A percentile compares a stretch with the other conserved stretches of the same genome.
Evolutionary conservation across 2,888 invertebrate species (phyloP).

Genomic region (Epsilonema sp.): DNA sequence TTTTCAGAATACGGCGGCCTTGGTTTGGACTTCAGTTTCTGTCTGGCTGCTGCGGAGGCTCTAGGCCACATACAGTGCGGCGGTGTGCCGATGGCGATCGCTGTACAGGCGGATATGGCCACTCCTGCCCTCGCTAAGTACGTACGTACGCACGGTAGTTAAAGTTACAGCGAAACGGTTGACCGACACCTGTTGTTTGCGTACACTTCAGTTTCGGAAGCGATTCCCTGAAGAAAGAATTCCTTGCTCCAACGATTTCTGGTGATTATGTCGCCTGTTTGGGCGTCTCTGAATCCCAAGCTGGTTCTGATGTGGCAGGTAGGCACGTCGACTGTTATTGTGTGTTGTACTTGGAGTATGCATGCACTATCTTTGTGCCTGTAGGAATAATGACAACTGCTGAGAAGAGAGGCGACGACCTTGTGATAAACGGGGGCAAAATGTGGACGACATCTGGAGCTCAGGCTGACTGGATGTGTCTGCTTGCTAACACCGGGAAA

Average conservation of each 20-base stretch:
- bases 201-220: conserved; percentile 29
- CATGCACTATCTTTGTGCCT: conserved; percentile 5
- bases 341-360: not conserved
- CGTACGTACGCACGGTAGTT: not conserved
- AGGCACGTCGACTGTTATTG: conserved; percentile 12
- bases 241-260: conserved; percentile 34
- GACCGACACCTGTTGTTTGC: not conserved
- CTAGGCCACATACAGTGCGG: conserved; percentile 37
- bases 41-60: conserved; percentile 38
- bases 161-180: not conserved
- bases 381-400: conserved; percentile 36
- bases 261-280: conserved; percentile 38
- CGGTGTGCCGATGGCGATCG: conserved; percentile 37
- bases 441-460: conserved; percentile 41
- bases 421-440: conserved; percentile 40
- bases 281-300: conserved; percentile 37
- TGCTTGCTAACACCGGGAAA: conserved; percentile 37
- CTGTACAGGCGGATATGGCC: conserved; percentile 40
- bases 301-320: conserved; percentile 39
- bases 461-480: conserved; percentile 42
- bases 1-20: conserved; percentile 38
- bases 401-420: conserved; percentile 31
- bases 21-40: conserved; percentile 39
- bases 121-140: conserved; percentile 37
- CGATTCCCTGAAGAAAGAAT: conserved; percentile 35